Conservation (phyloP, 2,797 vertebrate species). For the Caiman crocodilus region DNA sequence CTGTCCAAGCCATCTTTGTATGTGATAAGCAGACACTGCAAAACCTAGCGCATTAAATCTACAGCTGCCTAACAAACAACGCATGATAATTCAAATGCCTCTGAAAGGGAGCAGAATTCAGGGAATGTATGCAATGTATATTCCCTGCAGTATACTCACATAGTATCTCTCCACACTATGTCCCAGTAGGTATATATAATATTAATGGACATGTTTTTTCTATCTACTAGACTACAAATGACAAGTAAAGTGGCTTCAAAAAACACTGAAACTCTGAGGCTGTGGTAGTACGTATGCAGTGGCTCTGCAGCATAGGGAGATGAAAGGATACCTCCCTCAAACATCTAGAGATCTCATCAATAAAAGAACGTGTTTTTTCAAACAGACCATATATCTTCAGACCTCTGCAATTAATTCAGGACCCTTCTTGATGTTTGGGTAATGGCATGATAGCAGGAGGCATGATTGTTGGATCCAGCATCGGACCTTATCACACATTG, state of each 20-base stretch:
- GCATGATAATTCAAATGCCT: background rate
- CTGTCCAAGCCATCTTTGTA: background rate
- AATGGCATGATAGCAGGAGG: no score
- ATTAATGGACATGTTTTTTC: background rate
- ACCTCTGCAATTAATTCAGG: background rate
- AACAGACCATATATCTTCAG: background rate
- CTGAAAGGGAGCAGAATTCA: background rate
- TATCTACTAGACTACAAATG: background rate
- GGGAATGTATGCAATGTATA: background rate
- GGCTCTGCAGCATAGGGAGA: background rate
- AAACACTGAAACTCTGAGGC: no score
- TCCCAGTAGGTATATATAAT: background rate
- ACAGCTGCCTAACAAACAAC: background rate
- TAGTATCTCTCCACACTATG: background rate
- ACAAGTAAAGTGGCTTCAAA: no score
- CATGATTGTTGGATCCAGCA: no score
- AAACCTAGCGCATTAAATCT: background rate
- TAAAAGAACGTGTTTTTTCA: background rate
- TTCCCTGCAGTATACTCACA: background rate
- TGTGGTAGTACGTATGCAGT: background rate
- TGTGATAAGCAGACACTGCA: background rate
- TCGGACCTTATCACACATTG: no score
- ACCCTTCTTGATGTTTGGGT: no score
- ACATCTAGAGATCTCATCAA: background rate
- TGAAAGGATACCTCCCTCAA: background rate